Evolutionary conservation across 2,797 vertebrate species (phyloP).

Genomic region (Onychomys arenicola): DNA sequence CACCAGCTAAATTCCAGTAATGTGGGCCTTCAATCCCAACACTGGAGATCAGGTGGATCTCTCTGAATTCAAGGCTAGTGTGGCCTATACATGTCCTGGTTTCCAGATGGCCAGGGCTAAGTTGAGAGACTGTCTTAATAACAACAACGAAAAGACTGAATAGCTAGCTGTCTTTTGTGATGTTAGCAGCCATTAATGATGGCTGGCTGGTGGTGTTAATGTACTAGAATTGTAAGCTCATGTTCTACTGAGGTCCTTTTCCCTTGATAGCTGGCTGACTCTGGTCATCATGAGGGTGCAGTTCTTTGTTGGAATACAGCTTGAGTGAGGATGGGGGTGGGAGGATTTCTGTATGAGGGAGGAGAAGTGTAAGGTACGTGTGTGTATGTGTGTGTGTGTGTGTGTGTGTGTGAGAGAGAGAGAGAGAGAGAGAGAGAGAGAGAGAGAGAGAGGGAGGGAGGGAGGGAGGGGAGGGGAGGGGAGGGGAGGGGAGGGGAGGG

Average conservation of each 20-base stretch:
- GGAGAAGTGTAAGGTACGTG: not conserved
- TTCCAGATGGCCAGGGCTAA: not conserved
- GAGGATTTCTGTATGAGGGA: not conserved
- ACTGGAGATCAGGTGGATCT: not conserved
- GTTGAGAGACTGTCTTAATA: not conserved
- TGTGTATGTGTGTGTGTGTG: not conserved
- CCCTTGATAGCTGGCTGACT: not conserved
- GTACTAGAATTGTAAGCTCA: not conserved
- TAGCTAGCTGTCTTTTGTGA: conserved; percentile 16
- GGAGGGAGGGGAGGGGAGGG: too few species aligned
- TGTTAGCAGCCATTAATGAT: not conserved
- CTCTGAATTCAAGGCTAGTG: not conserved
- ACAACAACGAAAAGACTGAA: not conserved
- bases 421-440: too few species aligned
- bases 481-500: too few species aligned
- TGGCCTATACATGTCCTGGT: not conserved
- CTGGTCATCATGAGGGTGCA: not conserved
- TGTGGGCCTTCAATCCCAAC: not conserved
- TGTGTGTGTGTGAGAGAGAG: not conserved
- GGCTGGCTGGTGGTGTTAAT: not conserved
- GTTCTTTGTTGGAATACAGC: not conserved
- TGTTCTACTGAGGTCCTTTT: not conserved
- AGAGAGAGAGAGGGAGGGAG: too few species aligned
- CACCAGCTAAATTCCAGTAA: not conserved
- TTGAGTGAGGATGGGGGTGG: not conserved